A percentile compares a stretch with the other conserved stretches of the same genome.
Evolutionary conservation across 2,888 invertebrate genomes (phyloP).

Genomic region (Dioctria rufipes): DNA sequence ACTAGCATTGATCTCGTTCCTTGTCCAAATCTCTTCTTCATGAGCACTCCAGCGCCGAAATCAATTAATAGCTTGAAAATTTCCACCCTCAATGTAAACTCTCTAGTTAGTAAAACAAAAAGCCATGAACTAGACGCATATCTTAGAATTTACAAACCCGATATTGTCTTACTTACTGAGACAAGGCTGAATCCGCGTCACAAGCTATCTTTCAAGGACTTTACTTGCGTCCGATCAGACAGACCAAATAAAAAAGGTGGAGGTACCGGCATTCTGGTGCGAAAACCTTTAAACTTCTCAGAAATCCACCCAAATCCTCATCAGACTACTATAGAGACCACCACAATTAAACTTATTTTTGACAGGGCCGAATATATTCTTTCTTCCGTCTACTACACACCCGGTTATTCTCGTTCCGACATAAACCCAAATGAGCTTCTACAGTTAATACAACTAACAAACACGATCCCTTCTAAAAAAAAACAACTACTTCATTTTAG

Average conservation of each 20-base stretch:
- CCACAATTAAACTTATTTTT: neutral
- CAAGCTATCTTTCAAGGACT: neutral
- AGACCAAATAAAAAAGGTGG: neutral
- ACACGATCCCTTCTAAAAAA: neutral
- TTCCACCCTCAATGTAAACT: too few species aligned
- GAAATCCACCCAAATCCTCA: neutral
- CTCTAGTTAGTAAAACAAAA: neutral
- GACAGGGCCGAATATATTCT: neutral
- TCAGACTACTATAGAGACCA: neutral
- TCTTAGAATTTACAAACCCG: neutral
- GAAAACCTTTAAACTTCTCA: neutral
- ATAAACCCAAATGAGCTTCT: too few species aligned
- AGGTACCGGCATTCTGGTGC: neutral
- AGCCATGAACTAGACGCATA: neutral
- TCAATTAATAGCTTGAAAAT: neutral
- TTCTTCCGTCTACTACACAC: neutral
- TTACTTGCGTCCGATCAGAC: neutral
- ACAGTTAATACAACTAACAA: neutral
- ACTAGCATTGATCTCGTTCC: neutral
- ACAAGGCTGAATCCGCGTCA: neutral
- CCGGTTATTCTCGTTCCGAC: neutral
- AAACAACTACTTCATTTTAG: neutral
- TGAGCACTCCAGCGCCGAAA: neutral
- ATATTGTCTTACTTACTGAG: neutral
- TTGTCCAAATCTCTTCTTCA: neutral